Conservation (phyloP, 2,888 invertebrate species). For the Petrophora chlorosata region DNA sequence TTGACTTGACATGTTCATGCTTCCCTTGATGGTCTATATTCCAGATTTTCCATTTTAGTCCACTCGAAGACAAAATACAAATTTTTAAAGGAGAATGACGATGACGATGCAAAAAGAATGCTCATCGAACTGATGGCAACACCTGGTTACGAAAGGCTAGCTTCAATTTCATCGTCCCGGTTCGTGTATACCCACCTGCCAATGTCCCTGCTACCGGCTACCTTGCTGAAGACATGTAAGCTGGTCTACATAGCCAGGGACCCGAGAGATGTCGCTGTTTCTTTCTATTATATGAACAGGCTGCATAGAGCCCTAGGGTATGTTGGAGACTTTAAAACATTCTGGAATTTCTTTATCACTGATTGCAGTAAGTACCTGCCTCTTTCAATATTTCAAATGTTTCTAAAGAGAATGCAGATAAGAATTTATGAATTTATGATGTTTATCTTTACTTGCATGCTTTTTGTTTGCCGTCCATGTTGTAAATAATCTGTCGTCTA, state of each 20-base stretch:
- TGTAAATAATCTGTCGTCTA: no score
- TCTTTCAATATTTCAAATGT: neutral
- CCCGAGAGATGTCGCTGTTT: constrained; percentile 91
- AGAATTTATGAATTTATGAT: no score
- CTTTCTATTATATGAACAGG: constrained; percentile 87
- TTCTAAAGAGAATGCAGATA: no score
- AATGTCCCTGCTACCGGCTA: no score
- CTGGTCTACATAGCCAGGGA: constrained; percentile 90
- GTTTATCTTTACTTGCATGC: no score
- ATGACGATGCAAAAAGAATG: neutral
- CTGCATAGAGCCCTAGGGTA: constrained; percentile 78
- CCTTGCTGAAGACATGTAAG: no score
- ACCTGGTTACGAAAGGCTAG: neutral
- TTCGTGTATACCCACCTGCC: no score
- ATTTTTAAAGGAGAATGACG: neutral
- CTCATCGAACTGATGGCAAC: neutral
- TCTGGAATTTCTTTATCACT: constrained; percentile 85
- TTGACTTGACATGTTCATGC: no score
- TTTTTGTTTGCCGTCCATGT: no score
- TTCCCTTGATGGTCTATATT: no score
- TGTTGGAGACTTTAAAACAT: constrained; percentile 81
- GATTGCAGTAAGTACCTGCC: constrained; percentile 78
- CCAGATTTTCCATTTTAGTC: neutral
- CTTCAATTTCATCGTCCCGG: constrained; percentile 62
- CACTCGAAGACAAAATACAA: neutral